Conservation (phyloP, 1,140 invertebrate genomes). For the Drosophila tropicalis region DNA sequence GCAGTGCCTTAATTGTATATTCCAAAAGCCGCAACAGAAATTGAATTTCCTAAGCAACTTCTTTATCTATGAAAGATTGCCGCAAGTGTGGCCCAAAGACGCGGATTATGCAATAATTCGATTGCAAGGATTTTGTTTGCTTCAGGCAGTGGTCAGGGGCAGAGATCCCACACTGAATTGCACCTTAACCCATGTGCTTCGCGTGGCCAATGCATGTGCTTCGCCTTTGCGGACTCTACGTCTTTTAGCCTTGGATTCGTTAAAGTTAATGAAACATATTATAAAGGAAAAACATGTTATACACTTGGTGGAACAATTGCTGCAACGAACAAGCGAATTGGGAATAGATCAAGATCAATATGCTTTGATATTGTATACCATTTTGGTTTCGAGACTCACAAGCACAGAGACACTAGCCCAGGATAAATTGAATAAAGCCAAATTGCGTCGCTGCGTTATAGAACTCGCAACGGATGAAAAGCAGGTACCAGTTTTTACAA, state of each 20-base stretch:
- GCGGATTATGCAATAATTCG: conserved; percentile 55
- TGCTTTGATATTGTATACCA: conserved; percentile 84
- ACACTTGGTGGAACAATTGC: conserved; percentile 53
- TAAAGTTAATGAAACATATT: conserved; percentile 33
- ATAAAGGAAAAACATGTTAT: conserved; percentile 38
- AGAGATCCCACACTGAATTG: conserved; percentile 15
- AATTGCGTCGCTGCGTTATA: conserved; percentile 38
- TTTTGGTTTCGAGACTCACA: conserved; percentile 39
- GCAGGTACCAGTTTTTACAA: conserved; percentile 48
- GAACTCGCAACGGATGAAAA: conserved; percentile 39
- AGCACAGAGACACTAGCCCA: conserved; percentile 10
- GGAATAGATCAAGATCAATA: conserved; percentile 86
- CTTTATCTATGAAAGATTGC: conserved; percentile 61
- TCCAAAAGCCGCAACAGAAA: conserved; percentile 82
- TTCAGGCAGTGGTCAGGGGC: conserved; percentile 52
- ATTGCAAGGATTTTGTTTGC: conserved; percentile 57
- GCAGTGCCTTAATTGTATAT: conserved; percentile 79
- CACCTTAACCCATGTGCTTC: conserved; percentile 53
- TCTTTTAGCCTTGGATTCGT: conserved; percentile 62
- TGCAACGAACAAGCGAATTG: conserved; percentile 85
- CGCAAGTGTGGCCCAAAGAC: conserved; percentile 17
- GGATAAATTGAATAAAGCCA: conserved; percentile 47
- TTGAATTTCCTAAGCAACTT: conserved; percentile 85
- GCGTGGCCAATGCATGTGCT: conserved; percentile 57
- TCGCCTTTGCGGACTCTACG: conserved; percentile 75